Evolutionary conservation across 2,888 invertebrate genomes (phyloP), one percentile per base, ranked within the genome.

Genomic region (Eucera pruinosa): DNA sequence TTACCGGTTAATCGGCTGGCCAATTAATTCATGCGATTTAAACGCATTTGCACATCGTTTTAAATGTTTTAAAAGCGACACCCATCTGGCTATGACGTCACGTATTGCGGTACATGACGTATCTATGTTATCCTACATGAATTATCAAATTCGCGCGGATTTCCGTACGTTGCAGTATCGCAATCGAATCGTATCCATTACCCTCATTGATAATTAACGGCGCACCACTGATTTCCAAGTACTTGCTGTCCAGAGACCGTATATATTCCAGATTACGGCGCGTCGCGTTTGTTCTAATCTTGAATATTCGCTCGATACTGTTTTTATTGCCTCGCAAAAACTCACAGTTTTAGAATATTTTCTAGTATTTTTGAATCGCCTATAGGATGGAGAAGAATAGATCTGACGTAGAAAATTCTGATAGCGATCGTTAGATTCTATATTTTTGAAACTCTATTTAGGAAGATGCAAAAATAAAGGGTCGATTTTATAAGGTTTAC

Each of bases 131-230:
- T 27, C 64, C 50, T 41, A 13, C 18, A 48, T 65, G 57, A 74
- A 74, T 74, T 47, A 74, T 65, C 65, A 74, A 74, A 74, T 58
- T 74, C 57, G 6, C 43, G 48, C 47, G 52, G 64, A 74, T 72
- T 52, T 43, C 41, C 43, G 55, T 43, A 23, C 25, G 52, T 43
- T 30, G 47, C 57, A 41, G 58, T 69, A 76, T 76, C 58, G 58
- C 62, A 23, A 54, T 76, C 62, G 77, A 64, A 69, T 77, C 69
- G 39, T 25, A 47, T 54, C 64, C 54, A 69, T 76, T 60, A 68
- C 18, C 52, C 52, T 69, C 77, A 64, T 64, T 55, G 58, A 68
- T 77, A 77, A 77, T 76, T 77, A 76, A 62, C 77, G 50, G 23
- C 41, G 9, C 41, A 3, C 18, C 69, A 25, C 23, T 39, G 67